These are phyloP conservation scores for Monarcha castaneiventris DNA, from an alignment of 2,113 vertebrate genomes.

Conservation along the genomic window DNA sequence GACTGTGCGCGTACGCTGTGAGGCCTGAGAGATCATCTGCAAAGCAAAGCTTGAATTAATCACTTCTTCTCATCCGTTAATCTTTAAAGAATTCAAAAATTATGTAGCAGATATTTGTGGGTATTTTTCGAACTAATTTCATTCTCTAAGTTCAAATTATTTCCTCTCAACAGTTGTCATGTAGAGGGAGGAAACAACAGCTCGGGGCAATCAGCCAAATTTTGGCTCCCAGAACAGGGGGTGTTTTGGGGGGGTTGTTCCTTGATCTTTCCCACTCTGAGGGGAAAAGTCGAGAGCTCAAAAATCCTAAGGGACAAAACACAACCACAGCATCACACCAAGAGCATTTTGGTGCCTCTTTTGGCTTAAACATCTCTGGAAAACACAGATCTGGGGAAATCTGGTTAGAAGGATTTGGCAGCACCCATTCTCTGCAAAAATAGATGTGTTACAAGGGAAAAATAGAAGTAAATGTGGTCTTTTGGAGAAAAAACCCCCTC, in stretches of 20 bases:
- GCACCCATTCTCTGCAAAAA: neutral
- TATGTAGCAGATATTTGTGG: neutral
- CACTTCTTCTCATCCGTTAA: neutral
- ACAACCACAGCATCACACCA: neutral
- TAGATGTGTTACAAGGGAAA: neutral
- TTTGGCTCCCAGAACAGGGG: neutral
- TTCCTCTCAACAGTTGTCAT: neutral
- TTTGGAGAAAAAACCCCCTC: rapidly evolving
- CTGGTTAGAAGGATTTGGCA: neutral
- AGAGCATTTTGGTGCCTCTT: neutral
- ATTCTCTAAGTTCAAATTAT: neutral
- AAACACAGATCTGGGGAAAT: neutral
- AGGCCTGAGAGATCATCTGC: slow-evolving; percentile 41
- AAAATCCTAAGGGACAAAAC: neutral
- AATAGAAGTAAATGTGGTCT: neutral
- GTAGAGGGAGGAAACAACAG: neutral
- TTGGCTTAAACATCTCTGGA: neutral
- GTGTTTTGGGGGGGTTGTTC: neutral
- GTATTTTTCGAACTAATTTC: neutral
- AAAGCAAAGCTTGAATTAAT: slow-evolving; percentile 33
- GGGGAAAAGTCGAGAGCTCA: rapidly evolving
- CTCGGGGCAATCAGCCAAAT: neutral
- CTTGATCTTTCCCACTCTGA: neutral
- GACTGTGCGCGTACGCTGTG: neutral
- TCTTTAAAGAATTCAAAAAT: neutral